Base-by-base conservation (phyloP, 2,113 vertebrate species). In the Crypturellus undulatus region DNA sequence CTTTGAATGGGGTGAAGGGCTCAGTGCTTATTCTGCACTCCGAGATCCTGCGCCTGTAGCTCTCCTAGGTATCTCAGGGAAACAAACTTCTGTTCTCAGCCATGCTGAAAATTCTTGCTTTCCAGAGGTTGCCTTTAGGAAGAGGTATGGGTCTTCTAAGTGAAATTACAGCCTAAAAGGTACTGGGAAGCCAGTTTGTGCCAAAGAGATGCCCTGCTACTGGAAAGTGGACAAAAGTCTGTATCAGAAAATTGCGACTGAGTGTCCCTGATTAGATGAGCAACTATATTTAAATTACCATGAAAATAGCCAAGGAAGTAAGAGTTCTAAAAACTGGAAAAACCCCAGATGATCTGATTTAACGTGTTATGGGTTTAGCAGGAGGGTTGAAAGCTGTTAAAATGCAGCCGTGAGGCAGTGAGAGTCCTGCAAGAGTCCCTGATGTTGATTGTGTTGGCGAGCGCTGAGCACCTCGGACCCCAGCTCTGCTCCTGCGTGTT, bases 41-140 rank as follows among this genome's bases (percentile, higher is more conserved):
- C 0, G 12, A 43, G 63, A 79, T 67, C 3, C 1, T 65, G 42
- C 32, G 28, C 62, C 20, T 52, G 3, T 0, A 0, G 40, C 14
- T 83, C 56, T 34, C 18, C 75, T 64, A 15, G 19, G 18, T 63
- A 47, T 70, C 51, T 56, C 20, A 32, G 54, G 63, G 76, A 59
- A 79, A 45, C 16, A 72, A 63, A 9, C 30, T 7, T 59, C n/a
- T 71, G 22, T 73, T 75, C 59, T 54, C 8, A 17, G 28, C 36
- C 73, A 12, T 43, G 30, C 8, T 43, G 60, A n/a, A 40, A 25
- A 34, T 21, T 80, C 49, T 38, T 79, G 40, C 45, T 6, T 70
- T 77, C 68, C 40, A 49, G 11, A 90, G 20, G 12, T 21, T 65
- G 30, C 28, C 4, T 2, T 67, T 80, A 9, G 4, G 30, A 58